Evolutionary conservation across 2,113 vertebrate genomes (phyloP).

Genomic region (human): GRCh38 chr7:132418501-132419000

Average conservation of each 20-base stretch:
- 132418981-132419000: constrained; percentile 49
- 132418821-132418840: constrained; percentile 67
- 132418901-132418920: constrained; percentile 69
- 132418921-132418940: constrained; percentile 81
- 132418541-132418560: neutral
- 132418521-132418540: neutral
- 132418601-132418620: neutral
- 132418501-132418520: neutral
- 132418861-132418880: neutral
- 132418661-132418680: neutral
- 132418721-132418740: neutral
- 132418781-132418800: neutral
- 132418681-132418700: neutral
- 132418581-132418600: constrained; percentile 22
- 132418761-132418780: neutral
- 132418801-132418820: neutral
- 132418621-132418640: neutral
- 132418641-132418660: neutral
- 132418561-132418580: neutral
- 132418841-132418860: constrained; percentile 56
- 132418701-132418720: neutral
- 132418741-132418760: neutral
- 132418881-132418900: constrained; percentile 58
- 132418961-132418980: constrained; percentile 78
- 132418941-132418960: constrained; percentile 75